Evolutionary conservation across 23 tunicate species (phyloP).

Genomic region (Phallusia fumigata): DNA sequence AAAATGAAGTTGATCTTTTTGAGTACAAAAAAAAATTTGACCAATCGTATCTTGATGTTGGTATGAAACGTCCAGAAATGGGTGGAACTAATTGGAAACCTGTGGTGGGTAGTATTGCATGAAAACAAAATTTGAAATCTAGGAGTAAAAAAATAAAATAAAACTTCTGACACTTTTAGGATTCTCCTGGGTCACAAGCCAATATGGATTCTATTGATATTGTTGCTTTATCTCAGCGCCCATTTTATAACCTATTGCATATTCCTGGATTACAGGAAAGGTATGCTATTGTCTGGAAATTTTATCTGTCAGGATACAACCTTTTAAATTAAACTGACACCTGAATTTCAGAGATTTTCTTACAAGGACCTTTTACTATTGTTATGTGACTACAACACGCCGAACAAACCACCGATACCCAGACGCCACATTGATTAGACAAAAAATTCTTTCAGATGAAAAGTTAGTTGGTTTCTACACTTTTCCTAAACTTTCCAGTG

Average conservation of each 20-base stretch:
- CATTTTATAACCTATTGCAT: constrained; percentile 42
- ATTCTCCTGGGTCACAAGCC: not conserved
- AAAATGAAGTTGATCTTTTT: not conserved
- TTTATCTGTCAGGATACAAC: not conserved
- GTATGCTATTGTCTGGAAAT: not conserved
- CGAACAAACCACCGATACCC: constrained; percentile 42
- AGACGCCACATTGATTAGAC: not conserved
- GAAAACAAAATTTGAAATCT: not conserved
- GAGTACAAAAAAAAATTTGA: not conserved
- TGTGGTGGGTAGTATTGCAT: not conserved
- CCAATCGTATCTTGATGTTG: not conserved
- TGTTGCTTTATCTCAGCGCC: constrained; percentile 10
- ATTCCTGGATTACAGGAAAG: constrained; percentile 42
- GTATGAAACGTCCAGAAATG: constrained; percentile 12
- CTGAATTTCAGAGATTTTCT: constrained; percentile 50
- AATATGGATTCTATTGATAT: constrained; percentile 9
- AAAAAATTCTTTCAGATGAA: constrained; percentile 58
- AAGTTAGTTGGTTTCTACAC: constrained; percentile 5
- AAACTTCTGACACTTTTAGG: not conserved
- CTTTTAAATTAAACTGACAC: no score
- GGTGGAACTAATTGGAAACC: constrained; percentile 13
- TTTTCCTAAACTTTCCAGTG: no score
- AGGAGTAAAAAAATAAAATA: no score
- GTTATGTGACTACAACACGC: constrained; percentile 37
- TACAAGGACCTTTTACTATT: constrained; percentile 62